Percentiles rank a stretch among this genome's conserved stretches.
phyloP scores from a whole-genome alignment of 1,140 invertebrate species.

The Platorchestia sp. region DNA sequence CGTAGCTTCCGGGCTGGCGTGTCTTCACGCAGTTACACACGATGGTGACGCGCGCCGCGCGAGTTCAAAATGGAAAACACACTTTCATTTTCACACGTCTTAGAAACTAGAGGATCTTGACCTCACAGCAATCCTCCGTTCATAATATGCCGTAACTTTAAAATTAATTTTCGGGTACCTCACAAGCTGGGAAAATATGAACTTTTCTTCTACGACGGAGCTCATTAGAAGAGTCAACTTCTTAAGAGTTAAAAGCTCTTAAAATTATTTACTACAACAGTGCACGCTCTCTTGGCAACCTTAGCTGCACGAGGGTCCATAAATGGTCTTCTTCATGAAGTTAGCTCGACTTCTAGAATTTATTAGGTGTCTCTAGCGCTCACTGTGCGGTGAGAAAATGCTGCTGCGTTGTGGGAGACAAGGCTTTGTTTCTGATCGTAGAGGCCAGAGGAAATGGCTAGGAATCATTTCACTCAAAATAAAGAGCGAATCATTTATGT shows the following conservation, averaged over 20 bases:
- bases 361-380: background rate
- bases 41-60: background rate
- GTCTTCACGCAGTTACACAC: background rate
- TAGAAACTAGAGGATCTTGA: background rate
- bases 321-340: background rate
- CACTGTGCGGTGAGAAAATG: background rate
- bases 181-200: background rate
- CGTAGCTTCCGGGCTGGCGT: background rate
- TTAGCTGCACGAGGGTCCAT: background rate
- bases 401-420: background rate
- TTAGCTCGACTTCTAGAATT: background rate
- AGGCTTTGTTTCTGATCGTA: background rate
- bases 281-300: background rate
- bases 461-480: background rate
- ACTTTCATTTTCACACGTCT: background rate
- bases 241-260: background rate
- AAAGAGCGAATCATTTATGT: background rate
- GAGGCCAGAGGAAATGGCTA: background rate
- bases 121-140: background rate
- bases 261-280: background rate
- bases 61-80: background rate
- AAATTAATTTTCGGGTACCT: background rate
- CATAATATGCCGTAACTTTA: background rate
- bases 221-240: background rate
- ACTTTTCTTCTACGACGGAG: background rate